phyloP scores from a whole-genome alignment of 1,140 invertebrate genomes.

The Hycleus cichorii region DNA sequence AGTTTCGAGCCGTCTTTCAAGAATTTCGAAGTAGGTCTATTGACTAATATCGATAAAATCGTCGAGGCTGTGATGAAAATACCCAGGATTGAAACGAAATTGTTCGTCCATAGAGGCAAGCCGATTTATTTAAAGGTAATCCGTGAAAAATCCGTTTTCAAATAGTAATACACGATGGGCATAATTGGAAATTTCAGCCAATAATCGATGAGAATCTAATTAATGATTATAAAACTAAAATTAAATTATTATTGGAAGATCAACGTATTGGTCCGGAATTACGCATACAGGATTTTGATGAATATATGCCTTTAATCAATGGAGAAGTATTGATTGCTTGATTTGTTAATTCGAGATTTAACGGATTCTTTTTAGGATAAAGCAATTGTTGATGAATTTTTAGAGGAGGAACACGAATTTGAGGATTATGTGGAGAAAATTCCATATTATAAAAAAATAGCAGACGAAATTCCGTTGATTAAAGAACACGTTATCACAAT shows the following conservation, averaged over 20 bases:
- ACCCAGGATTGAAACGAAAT: slow-evolving; percentile 64
- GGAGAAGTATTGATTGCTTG: slow-evolving; percentile 47
- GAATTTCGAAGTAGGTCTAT: slow-evolving; percentile 60
- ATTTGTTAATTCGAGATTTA: not conserved
- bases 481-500: slow-evolving; percentile 63
- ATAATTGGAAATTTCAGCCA: slow-evolving; percentile 46
- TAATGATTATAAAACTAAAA: slow-evolving; percentile 47
- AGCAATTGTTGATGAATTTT: slow-evolving; percentile 58
- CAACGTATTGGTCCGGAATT: slow-evolving; percentile 63
- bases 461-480: slow-evolving; percentile 55
- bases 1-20: slow-evolving; percentile 75
- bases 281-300: slow-evolving; percentile 69
- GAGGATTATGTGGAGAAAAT: slow-evolving; percentile 60
- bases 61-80: slow-evolving; percentile 60
- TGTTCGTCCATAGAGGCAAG: slow-evolving; percentile 55
- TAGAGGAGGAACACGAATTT: slow-evolving; percentile 57
- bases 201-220: slow-evolving; percentile 59
- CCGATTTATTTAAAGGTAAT: slow-evolving; percentile 45
- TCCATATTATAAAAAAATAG: slow-evolving; percentile 56
- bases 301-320: slow-evolving; percentile 73
- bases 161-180: no score
- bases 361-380: slow-evolving; percentile 36
- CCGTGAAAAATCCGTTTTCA: not conserved
- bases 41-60: slow-evolving; percentile 65
- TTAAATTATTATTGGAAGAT: slow-evolving; percentile 56